These are phyloP conservation scores for Dysdera silvatica DNA, from an alignment of 1,140 invertebrate genomes.

Conservation along the genomic window DNA sequence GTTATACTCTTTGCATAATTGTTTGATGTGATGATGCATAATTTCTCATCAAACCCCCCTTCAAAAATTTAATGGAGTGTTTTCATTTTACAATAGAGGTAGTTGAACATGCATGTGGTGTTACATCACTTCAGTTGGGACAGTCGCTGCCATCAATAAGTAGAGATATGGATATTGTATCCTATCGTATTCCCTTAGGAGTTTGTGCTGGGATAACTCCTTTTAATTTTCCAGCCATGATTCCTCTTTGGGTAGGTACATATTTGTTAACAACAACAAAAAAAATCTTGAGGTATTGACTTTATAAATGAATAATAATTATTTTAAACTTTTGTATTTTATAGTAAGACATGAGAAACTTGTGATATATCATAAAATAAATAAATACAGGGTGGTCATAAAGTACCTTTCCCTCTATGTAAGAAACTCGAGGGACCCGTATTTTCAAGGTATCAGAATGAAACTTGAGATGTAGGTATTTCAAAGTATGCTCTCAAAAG, in stretches of 20 bases:
- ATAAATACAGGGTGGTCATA: too few relatives aligned
- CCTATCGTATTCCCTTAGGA: constrained; percentile 80
- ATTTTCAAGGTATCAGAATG: too few relatives aligned
- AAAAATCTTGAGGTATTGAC: background rate
- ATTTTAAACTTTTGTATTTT: background rate
- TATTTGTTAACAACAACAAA: background rate
- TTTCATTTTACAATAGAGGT: constrained; percentile 61
- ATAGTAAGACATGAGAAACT: too few relatives aligned
- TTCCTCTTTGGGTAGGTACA: constrained; percentile 77
- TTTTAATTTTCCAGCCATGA: constrained; percentile 99
- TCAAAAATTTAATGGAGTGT: too few relatives aligned
- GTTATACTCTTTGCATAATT: too few relatives aligned
- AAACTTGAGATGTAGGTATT: too few relatives aligned
- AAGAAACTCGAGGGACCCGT: too few relatives aligned
- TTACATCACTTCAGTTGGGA: constrained; percentile 82
- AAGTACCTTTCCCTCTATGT: too few relatives aligned
- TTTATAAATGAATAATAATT: background rate
- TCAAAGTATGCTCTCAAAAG: too few relatives aligned
- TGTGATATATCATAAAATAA: too few relatives aligned
- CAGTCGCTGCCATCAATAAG: constrained; percentile 85
- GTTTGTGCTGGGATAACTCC: constrained; percentile 78
- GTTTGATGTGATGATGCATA: too few relatives aligned
- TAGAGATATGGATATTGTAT: constrained; percentile 86
- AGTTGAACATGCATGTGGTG: constrained; percentile 90
- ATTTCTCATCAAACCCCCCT: too few relatives aligned